Conservation (phyloP, 2,888 invertebrate species). For the Mythimna impura region DNA sequence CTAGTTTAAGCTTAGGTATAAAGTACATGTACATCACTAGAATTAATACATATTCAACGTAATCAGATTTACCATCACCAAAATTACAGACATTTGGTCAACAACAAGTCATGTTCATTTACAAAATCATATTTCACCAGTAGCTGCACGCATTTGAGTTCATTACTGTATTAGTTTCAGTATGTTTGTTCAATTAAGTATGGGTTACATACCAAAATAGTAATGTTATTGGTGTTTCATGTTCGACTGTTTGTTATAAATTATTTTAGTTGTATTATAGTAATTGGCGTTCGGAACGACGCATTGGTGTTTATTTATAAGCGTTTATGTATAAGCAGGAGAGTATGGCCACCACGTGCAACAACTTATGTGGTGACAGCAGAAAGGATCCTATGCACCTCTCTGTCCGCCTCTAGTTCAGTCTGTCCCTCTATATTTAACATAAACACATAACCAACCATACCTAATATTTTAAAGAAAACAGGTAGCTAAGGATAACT, state of each 20-base stretch:
- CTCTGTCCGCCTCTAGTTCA: constrained; percentile 72
- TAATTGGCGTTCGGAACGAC: constrained; percentile 29
- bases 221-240: constrained; percentile 24
- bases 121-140: constrained; percentile 22
- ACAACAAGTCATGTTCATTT: constrained; percentile 14
- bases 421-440: constrained; percentile 44
- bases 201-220: constrained; percentile 10
- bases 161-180: constrained; percentile 28
- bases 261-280: constrained; percentile 31
- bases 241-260: constrained; percentile 35
- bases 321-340: constrained; percentile 24
- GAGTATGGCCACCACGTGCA: constrained; percentile 15
- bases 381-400: constrained; percentile 62
- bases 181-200: constrained; percentile 34
- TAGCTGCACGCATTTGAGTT: constrained; percentile 36
- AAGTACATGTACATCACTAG: neutral
- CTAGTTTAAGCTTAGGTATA: neutral
- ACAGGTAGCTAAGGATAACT: constrained; percentile 82
- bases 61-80: constrained; percentile 3
- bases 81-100: constrained; percentile 18
- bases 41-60: constrained; percentile 11
- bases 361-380: constrained; percentile 19
- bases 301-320: constrained; percentile 43
- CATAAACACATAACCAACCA: constrained; percentile 52
- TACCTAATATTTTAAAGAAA: constrained; percentile 75